Evolutionary conservation across 2,888 invertebrate genomes (phyloP), one percentile per base, ranked within the genome.

Genomic region (Melangyna quadrimaculata): DNA sequence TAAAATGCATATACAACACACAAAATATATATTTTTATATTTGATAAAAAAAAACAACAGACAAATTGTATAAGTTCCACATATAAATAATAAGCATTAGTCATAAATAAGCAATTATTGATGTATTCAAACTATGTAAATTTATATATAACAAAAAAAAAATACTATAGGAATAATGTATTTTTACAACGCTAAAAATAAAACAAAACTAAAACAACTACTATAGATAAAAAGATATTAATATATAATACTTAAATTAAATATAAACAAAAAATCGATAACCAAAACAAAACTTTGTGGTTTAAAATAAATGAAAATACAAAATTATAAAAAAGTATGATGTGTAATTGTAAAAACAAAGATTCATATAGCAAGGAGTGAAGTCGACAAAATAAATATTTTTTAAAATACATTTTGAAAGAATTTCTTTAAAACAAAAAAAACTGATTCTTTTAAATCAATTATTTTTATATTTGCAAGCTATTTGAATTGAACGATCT

Each of bases 161-260:
- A 79, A 73, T 72, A 84, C 78, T 79, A 84, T 84, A 84, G 69
- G 51, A 84, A 73, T 61, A 83, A 70, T 61, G 69, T 80, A 80
- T 84, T 84, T 84, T 84, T 84, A 84, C 84, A 84, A 79, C 80
- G 84, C 79, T 79, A 79, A 83, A 51, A 35, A 19, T 45, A 17
- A 22, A 75, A 70, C 37, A 27, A 51, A 51, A 24, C 24, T 51
- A 51, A 9, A 27, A 51, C n/a, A 51, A 51, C 14, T 48, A 78
- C 53, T 67, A 40, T 59, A 35, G 51, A 65, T n/a, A n/a, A 40
- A 51, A 77, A 61, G 24, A 24, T 32, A 69, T 35, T 53, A 35
- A 48, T 71, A 32, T 55, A 57, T 3, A n/a, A 51, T 27, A 12
- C 43, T 65, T 51, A 63, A 32, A 70, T 29, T 6, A n/a, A 57